Evolutionary conservation across 2,113 vertebrate genomes (phyloP).

Genomic region (Podiceps cristatus): DNA sequence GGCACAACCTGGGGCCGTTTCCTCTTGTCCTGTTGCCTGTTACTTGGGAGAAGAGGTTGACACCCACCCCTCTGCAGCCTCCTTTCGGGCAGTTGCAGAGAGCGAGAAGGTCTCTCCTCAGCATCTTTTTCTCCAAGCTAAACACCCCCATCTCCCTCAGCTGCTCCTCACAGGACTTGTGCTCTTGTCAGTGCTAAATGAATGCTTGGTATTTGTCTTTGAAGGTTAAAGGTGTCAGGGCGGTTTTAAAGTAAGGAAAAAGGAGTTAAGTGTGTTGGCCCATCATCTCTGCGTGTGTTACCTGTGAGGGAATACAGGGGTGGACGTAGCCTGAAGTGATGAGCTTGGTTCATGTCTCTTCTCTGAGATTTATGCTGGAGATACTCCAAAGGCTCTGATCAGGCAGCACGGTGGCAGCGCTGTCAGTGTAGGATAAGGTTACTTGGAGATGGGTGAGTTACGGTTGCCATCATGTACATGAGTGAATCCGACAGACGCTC

Average conservation of each 20-base stretch:
- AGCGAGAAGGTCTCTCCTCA: no score
- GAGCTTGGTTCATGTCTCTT: slow-evolving; percentile 80
- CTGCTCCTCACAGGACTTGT: no score
- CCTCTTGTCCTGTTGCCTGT: no score
- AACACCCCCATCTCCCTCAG: no score
- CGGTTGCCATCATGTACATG: fast-evolving
- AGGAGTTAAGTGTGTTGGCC: fast-evolving
- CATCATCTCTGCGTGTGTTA: fast-evolving
- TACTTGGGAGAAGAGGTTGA: no score
- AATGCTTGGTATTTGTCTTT: not conserved
- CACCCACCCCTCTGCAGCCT: no score
- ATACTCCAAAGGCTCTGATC: slow-evolving; percentile 73
- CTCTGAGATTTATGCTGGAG: slow-evolving; percentile 77
- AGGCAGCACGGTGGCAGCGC: not conserved
- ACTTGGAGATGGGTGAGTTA: not conserved
- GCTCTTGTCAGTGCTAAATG: not conserved
- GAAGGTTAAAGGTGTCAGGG: not conserved
- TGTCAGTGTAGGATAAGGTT: not conserved
- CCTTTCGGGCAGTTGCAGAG: no score
- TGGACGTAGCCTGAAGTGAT: slow-evolving; percentile 64
- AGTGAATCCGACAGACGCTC: not conserved
- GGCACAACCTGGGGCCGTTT: no score
- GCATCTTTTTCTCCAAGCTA: no score
- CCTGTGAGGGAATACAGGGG: not conserved
- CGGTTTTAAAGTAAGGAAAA: not conserved